Percentiles rank a stretch among this genome's conserved stretches.
Evolutionary conservation across 2,888 invertebrate species (phyloP).

Genomic region (Plusia festucae): DNA sequence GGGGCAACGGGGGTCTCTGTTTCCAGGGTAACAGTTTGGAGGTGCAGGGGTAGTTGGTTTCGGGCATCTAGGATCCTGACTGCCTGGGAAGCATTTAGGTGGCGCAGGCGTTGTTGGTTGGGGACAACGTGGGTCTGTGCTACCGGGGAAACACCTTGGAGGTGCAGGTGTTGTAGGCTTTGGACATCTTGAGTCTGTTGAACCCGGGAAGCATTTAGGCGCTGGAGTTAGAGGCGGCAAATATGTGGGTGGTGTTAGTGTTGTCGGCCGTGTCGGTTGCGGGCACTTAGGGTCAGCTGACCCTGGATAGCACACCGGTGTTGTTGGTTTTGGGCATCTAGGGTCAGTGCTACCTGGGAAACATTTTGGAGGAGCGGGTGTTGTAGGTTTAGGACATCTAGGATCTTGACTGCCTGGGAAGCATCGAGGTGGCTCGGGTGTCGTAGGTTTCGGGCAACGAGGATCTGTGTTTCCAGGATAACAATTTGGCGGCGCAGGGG

Average conservation of each 20-base stretch:
- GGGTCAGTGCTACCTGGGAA: constrained; percentile 46
- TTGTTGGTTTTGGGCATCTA: constrained; percentile 25
- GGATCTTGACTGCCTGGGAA: constrained; percentile 50
- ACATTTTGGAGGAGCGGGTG: constrained; percentile 59
- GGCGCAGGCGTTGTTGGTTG: constrained; percentile 62
- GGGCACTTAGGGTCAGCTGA: constrained; percentile 55
- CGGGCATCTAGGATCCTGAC: constrained; percentile 59
- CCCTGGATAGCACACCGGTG: constrained; percentile 43
- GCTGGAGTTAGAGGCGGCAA: constrained; percentile 65
- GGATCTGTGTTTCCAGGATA: constrained; percentile 57
- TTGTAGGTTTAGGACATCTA: constrained; percentile 59
- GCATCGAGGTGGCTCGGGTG: constrained; percentile 44
- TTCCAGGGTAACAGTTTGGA: constrained; percentile 44
- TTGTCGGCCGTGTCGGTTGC: constrained; percentile 42
- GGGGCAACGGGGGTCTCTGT: constrained; percentile 58
- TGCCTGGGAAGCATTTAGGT: constrained; percentile 54
- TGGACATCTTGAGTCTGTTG: constrained; percentile 54
- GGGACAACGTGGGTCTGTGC: constrained; percentile 51
- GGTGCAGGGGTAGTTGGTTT: constrained; percentile 54
- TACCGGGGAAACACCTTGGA: constrained; percentile 57
- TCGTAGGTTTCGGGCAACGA: constrained; percentile 58
- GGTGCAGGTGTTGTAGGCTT: constrained; percentile 59
- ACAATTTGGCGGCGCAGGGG: constrained; percentile 60
- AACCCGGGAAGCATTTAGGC: constrained; percentile 59
- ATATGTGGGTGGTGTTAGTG: constrained; percentile 53